Percentiles rank a stretch among this genome's conserved stretches.
These are phyloP conservation scores for Drosophila antonietae DNA, from an alignment of 2,888 invertebrate species.

Conservation along the genomic window DNA sequence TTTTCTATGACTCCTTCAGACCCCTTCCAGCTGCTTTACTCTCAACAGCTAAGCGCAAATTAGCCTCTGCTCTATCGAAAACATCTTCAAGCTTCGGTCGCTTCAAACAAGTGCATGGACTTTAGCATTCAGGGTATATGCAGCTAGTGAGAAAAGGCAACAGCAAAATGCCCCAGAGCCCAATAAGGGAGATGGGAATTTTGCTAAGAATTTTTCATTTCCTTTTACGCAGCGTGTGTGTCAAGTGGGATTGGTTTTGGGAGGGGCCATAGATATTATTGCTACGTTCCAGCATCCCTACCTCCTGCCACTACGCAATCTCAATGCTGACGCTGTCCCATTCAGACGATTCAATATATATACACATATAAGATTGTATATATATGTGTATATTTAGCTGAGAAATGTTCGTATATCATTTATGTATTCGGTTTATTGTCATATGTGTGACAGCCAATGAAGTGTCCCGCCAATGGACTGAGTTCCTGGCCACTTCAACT, in stretches of 20 bases:
- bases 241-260: constrained; percentile 32
- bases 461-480: constrained; percentile 65
- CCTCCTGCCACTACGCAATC: constrained; percentile 14
- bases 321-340: constrained; percentile 29
- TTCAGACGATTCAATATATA: constrained; percentile 31
- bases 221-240: constrained; percentile 59
- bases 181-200: constrained; percentile 80
- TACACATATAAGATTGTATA: constrained; percentile 5
- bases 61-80: no score
- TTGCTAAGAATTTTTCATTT: constrained; percentile 78
- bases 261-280: constrained; percentile 44
- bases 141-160: constrained; percentile 20
- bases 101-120: not conserved
- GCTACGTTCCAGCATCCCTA: constrained; percentile 18
- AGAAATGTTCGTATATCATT: constrained; percentile 36
- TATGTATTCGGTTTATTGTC: constrained; percentile 55
- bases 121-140: constrained; percentile 16
- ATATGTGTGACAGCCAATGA: constrained; percentile 58
- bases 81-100: not conserved
- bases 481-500: constrained; percentile 29
- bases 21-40: no score
- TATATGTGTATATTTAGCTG: not conserved
- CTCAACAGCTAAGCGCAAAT: no score
- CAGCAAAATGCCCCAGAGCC: constrained; percentile 68
- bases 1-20: not conserved